These are phyloP conservation scores for Macroteleia sp. DNA, from an alignment of 2,888 invertebrate species.

Conservation along the genomic window DNA sequence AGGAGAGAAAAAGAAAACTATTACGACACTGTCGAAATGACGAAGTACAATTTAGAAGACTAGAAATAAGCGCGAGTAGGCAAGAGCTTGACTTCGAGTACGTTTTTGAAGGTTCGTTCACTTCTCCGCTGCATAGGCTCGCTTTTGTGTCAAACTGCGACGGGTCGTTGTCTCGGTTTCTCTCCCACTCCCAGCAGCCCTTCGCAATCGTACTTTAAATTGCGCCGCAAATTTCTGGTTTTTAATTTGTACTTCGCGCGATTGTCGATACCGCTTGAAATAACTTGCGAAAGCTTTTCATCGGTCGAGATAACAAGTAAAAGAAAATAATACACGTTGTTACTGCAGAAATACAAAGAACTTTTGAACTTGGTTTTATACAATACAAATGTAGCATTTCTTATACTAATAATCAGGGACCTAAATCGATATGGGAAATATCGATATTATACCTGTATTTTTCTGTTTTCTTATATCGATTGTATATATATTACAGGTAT, in stretches of 20 bases:
- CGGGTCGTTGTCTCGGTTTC: conserved; percentile 12
- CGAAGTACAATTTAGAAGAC: conserved; percentile 14
- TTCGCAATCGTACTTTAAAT: background rate
- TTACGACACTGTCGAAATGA: conserved; percentile 32
- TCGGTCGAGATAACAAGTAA: background rate
- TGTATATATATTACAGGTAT: no score
- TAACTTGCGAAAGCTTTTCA: conserved; percentile 49
- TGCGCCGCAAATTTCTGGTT: background rate
- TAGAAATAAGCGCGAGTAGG: conserved; percentile 18
- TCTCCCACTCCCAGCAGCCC: background rate
- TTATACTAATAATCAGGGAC: conserved; percentile 14
- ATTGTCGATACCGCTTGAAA: no score
- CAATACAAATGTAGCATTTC: background rate
- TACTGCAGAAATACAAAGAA: conserved; percentile 2
- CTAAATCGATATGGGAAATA: no score
- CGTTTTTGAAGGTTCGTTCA: conserved; percentile 47
- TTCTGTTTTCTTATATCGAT: no score
- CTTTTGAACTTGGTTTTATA: background rate
- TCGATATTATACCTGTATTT: no score
- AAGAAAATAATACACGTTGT: background rate
- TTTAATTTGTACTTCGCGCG: conserved; percentile 13
- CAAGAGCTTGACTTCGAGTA: conserved; percentile 9
- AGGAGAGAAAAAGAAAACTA: background rate
- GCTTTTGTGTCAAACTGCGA: conserved; percentile 15
- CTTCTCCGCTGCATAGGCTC: conserved; percentile 14